Evolutionary conservation across 2,797 vertebrate genomes (phyloP).

Genomic region (Chiloscyllium punctatum): DNA sequence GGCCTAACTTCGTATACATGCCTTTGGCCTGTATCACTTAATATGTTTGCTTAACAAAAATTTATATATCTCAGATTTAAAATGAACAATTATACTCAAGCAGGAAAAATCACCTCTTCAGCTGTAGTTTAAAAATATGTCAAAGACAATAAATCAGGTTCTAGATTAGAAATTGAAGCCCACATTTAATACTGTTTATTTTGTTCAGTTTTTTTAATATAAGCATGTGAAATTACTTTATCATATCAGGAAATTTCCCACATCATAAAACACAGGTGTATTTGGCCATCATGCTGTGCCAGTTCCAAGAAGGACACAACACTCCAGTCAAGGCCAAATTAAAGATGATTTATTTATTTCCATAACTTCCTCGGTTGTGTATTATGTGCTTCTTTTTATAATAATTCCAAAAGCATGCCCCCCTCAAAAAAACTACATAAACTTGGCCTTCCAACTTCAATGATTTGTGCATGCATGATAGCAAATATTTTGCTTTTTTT

Average conservation of each 20-base stretch:
- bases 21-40: too few relatives aligned
- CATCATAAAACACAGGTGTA: neutral
- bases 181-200: neutral
- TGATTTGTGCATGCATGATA: neutral
- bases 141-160: neutral
- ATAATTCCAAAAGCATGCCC: neutral
- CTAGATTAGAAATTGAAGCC: neutral
- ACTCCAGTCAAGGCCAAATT: neutral
- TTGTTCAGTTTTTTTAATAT: neutral
- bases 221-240: neutral
- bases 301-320: neutral
- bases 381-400: neutral
- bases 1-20: too few relatives aligned
- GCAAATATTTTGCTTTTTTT: neutral
- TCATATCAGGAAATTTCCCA: neutral
- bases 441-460: neutral
- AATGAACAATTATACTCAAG: too few relatives aligned
- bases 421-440: neutral
- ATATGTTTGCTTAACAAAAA: too few relatives aligned
- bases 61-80: too few relatives aligned
- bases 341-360: neutral
- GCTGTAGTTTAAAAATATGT: neutral
- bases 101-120: neutral
- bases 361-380: neutral
- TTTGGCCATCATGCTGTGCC: neutral